phyloP scores from a whole-genome alignment of 2,888 invertebrate species.

The Cerceris ruficornis region DNA sequence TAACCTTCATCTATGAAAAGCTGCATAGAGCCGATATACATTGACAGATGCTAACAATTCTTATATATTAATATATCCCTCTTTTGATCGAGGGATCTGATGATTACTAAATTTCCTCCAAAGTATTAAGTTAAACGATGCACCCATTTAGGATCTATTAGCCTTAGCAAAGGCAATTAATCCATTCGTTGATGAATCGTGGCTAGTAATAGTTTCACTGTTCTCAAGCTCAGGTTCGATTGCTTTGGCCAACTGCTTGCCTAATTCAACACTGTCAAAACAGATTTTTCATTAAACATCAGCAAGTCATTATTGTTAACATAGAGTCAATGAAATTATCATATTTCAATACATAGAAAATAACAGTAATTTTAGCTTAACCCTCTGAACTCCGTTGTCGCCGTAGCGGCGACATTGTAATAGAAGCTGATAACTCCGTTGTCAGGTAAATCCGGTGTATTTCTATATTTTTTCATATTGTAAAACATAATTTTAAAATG shows the following conservation, averaged over 20 bases:
- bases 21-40: neutral
- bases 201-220: constrained; percentile 86
- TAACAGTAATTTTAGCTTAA: too few species aligned
- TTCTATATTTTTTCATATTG: too few species aligned
- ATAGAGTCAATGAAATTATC: too few species aligned
- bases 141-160: constrained; percentile 75
- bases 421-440: too few species aligned
- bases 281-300: constrained; percentile 18
- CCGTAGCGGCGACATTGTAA: too few species aligned
- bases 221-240: constrained; percentile 96
- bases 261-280: constrained; percentile 92
- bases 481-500: too few species aligned
- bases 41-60: neutral
- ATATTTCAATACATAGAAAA: too few species aligned
- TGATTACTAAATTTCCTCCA: constrained; percentile 12
- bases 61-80: neutral
- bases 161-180: constrained; percentile 96
- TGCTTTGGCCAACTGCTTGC: constrained; percentile 99
- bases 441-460: too few species aligned
- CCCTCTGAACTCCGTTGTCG: too few species aligned
- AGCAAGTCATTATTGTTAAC: too few species aligned
- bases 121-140: neutral
- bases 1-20: neutral
- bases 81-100: neutral
- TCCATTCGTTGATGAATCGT: constrained; percentile 98